phyloP scores from a whole-genome alignment of 2,113 vertebrate species.

The Cololabis saira region DNA sequence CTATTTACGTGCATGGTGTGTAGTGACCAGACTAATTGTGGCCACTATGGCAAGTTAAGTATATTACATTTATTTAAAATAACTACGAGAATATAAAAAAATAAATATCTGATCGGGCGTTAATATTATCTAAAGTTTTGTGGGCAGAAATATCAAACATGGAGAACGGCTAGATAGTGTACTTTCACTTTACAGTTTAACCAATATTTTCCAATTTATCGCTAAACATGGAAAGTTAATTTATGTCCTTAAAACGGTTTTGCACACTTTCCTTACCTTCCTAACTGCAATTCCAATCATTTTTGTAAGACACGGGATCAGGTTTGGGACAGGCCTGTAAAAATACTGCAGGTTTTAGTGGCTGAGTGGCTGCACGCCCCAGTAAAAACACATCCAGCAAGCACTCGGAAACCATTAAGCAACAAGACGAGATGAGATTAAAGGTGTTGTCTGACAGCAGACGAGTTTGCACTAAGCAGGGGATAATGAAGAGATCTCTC shows the following conservation, averaged over 20 bases:
- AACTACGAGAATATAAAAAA: too few species aligned
- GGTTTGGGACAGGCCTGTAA: conserved; percentile 52
- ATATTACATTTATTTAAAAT: too few species aligned
- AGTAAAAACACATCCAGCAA: conserved; percentile 47
- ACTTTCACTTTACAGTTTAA: neutral
- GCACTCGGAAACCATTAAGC: conserved; percentile 44
- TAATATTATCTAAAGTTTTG: neutral
- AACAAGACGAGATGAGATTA: conserved; percentile 36
- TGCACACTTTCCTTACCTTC: conserved; percentile 21
- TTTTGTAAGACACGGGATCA: conserved; percentile 29
- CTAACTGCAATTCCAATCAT: conserved; percentile 34
- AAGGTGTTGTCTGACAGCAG: conserved; percentile 52
- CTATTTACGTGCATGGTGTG: too few species aligned
- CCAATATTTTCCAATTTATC: neutral
- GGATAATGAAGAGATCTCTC: conserved; percentile 76
- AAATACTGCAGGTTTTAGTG: conserved; percentile 41
- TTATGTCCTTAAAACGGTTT: neutral
- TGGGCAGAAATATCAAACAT: neutral
- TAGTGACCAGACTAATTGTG: too few species aligned
- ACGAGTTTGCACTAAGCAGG: conserved; percentile 63
- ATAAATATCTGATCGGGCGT: neutral
- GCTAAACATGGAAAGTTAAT: neutral
- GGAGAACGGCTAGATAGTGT: neutral
- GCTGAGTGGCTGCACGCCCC: conserved; percentile 19
- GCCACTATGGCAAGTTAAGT: too few species aligned